Evolutionary conservation across 2,888 invertebrate genomes (phyloP).

Genomic region (Dryomyza anilis): DNA sequence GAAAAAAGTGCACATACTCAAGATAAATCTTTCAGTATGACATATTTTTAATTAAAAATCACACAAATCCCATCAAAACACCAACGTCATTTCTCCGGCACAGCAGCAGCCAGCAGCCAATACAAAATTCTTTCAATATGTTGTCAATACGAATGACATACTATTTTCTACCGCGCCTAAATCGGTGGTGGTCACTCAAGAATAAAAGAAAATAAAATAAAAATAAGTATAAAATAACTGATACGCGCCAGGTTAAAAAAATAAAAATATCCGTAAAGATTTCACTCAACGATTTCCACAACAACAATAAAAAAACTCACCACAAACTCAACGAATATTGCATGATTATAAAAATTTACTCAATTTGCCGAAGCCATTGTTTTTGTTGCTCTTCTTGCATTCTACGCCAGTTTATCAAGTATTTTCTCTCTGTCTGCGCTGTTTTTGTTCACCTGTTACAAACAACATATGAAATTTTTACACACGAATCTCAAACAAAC

Average conservation of each 20-base stretch:
- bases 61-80: background rate
- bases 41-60: background rate
- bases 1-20: no score
- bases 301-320: background rate
- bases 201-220: no score
- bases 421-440: constrained; percentile 2
- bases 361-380: background rate
- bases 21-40: background rate
- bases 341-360: background rate
- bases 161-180: background rate
- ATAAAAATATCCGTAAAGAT: no score
- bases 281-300: no score
- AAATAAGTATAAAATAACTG: no score
- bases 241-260: no score
- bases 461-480: no score
- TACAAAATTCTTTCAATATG: background rate
- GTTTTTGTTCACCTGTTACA: constrained; percentile 40
- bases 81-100: no score
- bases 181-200: no score
- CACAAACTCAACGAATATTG: background rate
- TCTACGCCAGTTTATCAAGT: constrained; percentile 16
- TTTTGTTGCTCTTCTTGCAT: constrained; percentile 20
- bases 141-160: no score
- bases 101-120: no score
- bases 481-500: no score